Base-by-base conservation (phyloP, 2,113 vertebrate genomes). In the Hippopotamus amphibius region DNA sequence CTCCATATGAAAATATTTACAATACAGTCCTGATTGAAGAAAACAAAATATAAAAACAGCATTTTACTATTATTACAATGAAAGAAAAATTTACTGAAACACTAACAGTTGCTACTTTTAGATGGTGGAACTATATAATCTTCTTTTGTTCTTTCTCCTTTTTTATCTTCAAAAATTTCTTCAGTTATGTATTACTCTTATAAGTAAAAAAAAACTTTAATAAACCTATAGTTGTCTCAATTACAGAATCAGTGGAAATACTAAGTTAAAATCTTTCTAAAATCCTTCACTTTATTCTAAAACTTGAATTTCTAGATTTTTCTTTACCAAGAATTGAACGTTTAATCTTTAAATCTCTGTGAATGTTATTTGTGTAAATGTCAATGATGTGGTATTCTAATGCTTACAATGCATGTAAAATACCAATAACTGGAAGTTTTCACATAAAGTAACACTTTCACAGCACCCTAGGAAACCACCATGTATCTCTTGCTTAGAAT, bases 61-160 rank as follows among this genome's bases (percentile, higher is more conserved):
- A 79, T 79, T 85, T 79, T 76, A 90, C 33, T 57, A 59, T n/a
- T 72, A 95, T 22, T 28, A 87, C 12, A 50, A 81, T 55, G 7
- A 71, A 80, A 65, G 43, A 63, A 92, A 95, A 95, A 80, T 53
- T 79, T 55, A 81, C 16, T 53, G n/a, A 81, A 71, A 71, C 65
- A 87, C 65, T 81, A 80, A 71, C 7, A 72, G 43, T 81, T 87
- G n/a, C n/a, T 55, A 65, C 15, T 87, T 14, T 65, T 72, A 72
- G 81, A 41, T 95, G 6, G 3, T 48, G 57, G 37, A n/a, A 63
- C 55, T 87, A 5, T 22, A 43, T 46, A 55, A 87, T 80, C 43
- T 81, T 86, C 12, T 79, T 86, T 81, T 81, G 17, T 43, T 63
- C 26, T 61, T 63, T 84, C 26, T 80, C 7, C 21, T 77, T 81